Percentiles rank a stretch among this genome's conserved stretches.
These are phyloP conservation scores for Archivesica marissinica DNA, from an alignment of 1,140 invertebrate species.

Conservation along the genomic window DNA sequence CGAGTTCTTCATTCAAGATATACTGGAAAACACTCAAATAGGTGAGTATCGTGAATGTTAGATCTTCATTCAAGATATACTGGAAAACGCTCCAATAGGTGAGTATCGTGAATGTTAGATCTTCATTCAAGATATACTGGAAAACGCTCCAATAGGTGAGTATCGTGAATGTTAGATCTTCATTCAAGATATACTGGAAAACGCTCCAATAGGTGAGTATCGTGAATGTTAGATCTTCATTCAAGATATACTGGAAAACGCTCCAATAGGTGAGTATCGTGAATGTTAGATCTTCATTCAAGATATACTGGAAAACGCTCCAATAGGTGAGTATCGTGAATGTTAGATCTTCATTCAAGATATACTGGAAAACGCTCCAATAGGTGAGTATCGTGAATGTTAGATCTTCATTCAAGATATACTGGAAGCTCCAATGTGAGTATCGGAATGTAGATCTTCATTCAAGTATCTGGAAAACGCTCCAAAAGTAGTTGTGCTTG, in stretches of 20 bases:
- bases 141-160: neutral
- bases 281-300: too few species aligned
- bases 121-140: neutral
- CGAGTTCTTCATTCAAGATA: conserved; percentile 26
- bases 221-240: too few species aligned
- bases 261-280: too few species aligned
- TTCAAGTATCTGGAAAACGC: neutral
- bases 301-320: too few species aligned
- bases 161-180: neutral
- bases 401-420: too few species aligned
- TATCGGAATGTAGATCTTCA: neutral
- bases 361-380: too few species aligned
- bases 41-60: neutral
- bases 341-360: too few species aligned
- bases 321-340: too few species aligned
- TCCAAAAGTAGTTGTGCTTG: neutral
- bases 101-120: neutral
- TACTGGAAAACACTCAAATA: conserved; percentile 32
- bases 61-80: neutral
- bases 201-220: neutral
- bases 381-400: too few species aligned
- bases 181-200: neutral
- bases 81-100: neutral
- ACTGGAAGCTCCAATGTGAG: neutral
- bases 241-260: too few species aligned